Evolutionary conservation across 2,797 vertebrate species (phyloP).

Genomic region (Benthosema pterotum): DNA sequence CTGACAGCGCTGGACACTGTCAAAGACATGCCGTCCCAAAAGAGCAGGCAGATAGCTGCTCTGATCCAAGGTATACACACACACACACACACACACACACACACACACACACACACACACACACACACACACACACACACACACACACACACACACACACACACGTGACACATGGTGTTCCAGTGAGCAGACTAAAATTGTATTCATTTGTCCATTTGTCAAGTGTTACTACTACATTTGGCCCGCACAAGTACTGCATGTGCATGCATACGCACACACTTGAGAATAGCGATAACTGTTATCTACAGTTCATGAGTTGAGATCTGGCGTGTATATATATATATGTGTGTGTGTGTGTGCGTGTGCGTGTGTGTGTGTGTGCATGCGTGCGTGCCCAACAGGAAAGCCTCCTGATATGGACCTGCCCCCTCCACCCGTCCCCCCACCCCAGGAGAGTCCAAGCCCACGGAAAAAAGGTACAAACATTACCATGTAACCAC

Average conservation of each 20-base stretch:
- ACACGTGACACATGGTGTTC: too few species aligned
- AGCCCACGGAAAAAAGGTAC: slow-evolving; percentile 75
- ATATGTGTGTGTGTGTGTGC: slow-evolving; percentile 55
- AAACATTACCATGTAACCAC: too few species aligned
- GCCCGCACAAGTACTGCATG: too few species aligned
- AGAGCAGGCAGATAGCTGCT: slow-evolving; percentile 91
- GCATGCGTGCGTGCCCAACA: slow-evolving; percentile 56
- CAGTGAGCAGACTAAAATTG: too few species aligned
- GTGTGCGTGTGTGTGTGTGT: slow-evolving; percentile 68
- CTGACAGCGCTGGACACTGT: slow-evolving; percentile 93
- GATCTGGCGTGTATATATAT: slow-evolving; percentile 24
- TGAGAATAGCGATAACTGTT: too few species aligned
- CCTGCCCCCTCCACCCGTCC: slow-evolving; percentile 78
- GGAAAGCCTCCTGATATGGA: slow-evolving; percentile 73
- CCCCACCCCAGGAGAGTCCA: slow-evolving; percentile 76
- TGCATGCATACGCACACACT: too few species aligned
- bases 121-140: too few species aligned
- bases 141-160: too few species aligned
- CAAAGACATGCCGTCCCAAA: slow-evolving; percentile 95
- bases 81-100: too few species aligned
- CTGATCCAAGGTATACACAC: slow-evolving; percentile 86
- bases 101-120: too few species aligned
- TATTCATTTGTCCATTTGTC: too few species aligned
- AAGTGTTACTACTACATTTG: too few species aligned
- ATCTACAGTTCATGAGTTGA: slow-evolving; percentile 8